Base-by-base conservation (phyloP, 2,113 vertebrate genomes). In the Pachycephala philippinensis region DNA sequence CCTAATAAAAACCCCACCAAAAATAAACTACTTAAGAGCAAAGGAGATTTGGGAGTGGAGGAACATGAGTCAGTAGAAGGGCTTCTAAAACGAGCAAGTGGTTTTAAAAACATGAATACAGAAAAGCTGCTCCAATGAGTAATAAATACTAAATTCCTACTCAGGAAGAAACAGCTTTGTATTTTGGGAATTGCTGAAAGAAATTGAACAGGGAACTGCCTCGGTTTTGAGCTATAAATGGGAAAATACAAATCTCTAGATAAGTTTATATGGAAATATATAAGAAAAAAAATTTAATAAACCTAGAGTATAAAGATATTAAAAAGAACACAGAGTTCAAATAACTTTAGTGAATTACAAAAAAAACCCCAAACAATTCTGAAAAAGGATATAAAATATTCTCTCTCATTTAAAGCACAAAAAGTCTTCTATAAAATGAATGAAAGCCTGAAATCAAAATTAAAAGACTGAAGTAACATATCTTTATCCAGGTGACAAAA, bases 11-110 rank as follows among this genome's bases (percentile, higher is more conserved):
- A 75, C 24, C 40, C 16, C 44, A 78, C 64, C 61, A 93, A 93
- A 95, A 94, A 96, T 89, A 94, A 95, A 92, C 77, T 71, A 75
- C 91, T 95, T 78, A 68, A 72, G 50, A 79, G 77, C 40, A 75
- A 44, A 87, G 66, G 57, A 68, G 74, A 87, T 76, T 64, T 69
- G 61, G 40, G 69, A 70, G 69, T 68, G 81, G 52, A 94, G 21
- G 70, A 93, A 95, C 49, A 70, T 82, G 81, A 95, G 76, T 96
- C 94, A 96, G 87, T 53, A 72, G 72, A 84, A 81, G 52, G 71
- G 72, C 15, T 89, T 89, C 64, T 87, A 89, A 87, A 95, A 91
- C 13, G 45, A 94, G 84, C 76, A 79, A 68, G 31, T 71, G 65
- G 39, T 71, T 87, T 91, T 76, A 71, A 94, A 95, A 93, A 64